These are phyloP conservation scores for Orius laevigatus DNA, from an alignment of 1,140 invertebrate species.

Conservation along the genomic window DNA sequence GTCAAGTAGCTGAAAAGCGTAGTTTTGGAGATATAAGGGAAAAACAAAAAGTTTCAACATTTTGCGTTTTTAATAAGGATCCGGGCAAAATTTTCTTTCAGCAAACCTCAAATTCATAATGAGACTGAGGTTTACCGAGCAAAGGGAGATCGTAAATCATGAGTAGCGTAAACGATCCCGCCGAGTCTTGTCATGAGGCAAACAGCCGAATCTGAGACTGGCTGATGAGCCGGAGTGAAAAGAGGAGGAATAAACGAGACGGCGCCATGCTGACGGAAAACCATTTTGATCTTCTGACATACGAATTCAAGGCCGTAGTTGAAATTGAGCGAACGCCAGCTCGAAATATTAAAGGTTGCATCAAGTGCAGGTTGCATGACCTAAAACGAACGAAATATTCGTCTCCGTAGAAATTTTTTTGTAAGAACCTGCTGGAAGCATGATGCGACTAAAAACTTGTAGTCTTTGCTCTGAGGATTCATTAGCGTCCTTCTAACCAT, in stretches of 20 bases:
- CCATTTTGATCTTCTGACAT: constrained; percentile 32
- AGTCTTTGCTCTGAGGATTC: constrained; percentile 64
- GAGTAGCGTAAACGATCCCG: constrained; percentile 20
- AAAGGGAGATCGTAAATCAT: constrained; percentile 46
- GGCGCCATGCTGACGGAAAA: constrained; percentile 65
- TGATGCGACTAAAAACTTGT: constrained; percentile 55
- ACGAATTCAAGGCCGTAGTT: constrained; percentile 12
- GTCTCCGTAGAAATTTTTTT: constrained; percentile 4
- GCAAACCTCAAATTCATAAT: too few species aligned
- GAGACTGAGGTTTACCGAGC: constrained; percentile 35
- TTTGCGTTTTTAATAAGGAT: too few species aligned
- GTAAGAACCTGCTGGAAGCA: constrained; percentile 45
- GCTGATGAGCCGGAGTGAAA: constrained; percentile 49
- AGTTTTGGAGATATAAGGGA: too few species aligned
- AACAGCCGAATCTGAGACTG: constrained; percentile 44
- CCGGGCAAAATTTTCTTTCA: too few species aligned
- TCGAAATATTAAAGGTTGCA: constrained; percentile 55
- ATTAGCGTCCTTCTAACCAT: constrained; percentile 56
- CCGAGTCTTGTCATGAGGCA: constrained; percentile 61
- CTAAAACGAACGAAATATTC: constrained; percentile 23
- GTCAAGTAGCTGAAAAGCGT: too few species aligned
- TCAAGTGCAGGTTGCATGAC: constrained; percentile 46
- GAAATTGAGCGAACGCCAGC: constrained; percentile 17
- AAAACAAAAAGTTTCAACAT: too few species aligned
- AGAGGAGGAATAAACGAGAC: constrained; percentile 54